Evolutionary conservation across 2,113 vertebrate species (phyloP), one percentile per base, ranked within the genome.

Genomic region (Microtus pennsylvanicus): DNA sequence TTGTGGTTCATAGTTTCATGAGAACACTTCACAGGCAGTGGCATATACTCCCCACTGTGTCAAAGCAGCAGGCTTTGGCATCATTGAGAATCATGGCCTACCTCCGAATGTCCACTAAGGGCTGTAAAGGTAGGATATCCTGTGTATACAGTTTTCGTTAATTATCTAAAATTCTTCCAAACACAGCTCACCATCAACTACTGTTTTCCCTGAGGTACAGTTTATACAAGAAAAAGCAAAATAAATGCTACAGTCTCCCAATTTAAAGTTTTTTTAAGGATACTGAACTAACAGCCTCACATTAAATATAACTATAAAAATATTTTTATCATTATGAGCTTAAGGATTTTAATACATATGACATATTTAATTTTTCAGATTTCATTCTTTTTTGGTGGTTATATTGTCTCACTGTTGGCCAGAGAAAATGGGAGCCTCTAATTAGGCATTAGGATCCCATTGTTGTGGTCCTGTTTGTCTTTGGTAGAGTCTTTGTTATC

Each of bases 401-500:
- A 83, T 78, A 89, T 87, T 96, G 89, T 89, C 47, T 75, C 72
- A 92, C 93, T 70, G 85, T 87, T 92, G 67, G 76, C 65, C 81
- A 77, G 89, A 67, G 82, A 94, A 83, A 97, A 82, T 77, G 21
- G 82, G 76, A 75, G 38, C 72, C 86, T 97, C 94, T 97, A 92
- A 97, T 93, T 94, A 94, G 52, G 58, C n/a, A 7, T 88, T 87
- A 76, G 80, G 42, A 58, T 65, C 63, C 93, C 80, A 87, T 93
- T 96, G 91, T 94, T 96, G 78, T 61, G 61, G 87, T 67, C 89
- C 74, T 89, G 35, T 45, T 86, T 30, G n/a, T 80, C 83, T 94
- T 92, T 95, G 52, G 91, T 91, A 72, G 45, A 45, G 93, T 92
- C 93, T 95, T 97, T 94, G 94, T 97, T 97, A 96, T 96, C 93